Percentiles rank a stretch among this genome's conserved stretches.
phyloP scores from a whole-genome alignment of 2,113 vertebrate genomes.

The Oncorhynchus kisutch region DNA sequence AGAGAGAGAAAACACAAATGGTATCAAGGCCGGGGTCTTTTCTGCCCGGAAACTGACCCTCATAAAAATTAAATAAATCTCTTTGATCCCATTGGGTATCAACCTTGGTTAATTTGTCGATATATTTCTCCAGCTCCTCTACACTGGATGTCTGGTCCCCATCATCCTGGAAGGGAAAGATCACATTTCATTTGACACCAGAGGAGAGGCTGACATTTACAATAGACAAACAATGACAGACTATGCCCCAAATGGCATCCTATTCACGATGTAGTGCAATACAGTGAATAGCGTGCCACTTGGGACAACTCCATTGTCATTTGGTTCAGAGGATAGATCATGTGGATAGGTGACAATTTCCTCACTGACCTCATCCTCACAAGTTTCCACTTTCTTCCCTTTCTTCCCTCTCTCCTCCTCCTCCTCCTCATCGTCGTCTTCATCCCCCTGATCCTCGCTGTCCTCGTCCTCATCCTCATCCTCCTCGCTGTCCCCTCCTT shows the following conservation, averaged over 20 bases:
- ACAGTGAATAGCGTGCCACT: no score
- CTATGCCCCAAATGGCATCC: no score
- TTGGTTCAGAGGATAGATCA: background rate
- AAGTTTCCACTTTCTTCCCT: slow-evolving; percentile 84
- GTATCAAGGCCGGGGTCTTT: background rate
- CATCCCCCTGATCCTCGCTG: slow-evolving; percentile 82
- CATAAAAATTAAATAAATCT: background rate
- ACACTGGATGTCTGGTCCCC: slow-evolving; percentile 83
- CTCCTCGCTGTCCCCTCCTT: slow-evolving; percentile 83
- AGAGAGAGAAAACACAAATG: slow-evolving; percentile 14
- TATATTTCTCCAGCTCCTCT: slow-evolving; percentile 92
- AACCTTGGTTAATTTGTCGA: slow-evolving; percentile 88
- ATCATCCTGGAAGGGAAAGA: slow-evolving; percentile 79
- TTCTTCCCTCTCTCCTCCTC: slow-evolving; percentile 86
- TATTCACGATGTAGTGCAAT: no score
- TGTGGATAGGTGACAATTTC: slow-evolving; percentile 9
- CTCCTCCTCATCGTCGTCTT: slow-evolving; percentile 80
- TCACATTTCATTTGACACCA: slow-evolving; percentile 28
- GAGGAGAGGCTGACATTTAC: slow-evolving; percentile 24
- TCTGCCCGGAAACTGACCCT: background rate
- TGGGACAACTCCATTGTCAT: no score
- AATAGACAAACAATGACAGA: slow-evolving; percentile 17
- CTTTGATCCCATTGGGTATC: background rate
- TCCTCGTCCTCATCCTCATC: slow-evolving; percentile 85
- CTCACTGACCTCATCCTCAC: slow-evolving; percentile 91